phyloP scores from a whole-genome alignment of 1,140 invertebrate species.

The Vanessa tameamea region DNA sequence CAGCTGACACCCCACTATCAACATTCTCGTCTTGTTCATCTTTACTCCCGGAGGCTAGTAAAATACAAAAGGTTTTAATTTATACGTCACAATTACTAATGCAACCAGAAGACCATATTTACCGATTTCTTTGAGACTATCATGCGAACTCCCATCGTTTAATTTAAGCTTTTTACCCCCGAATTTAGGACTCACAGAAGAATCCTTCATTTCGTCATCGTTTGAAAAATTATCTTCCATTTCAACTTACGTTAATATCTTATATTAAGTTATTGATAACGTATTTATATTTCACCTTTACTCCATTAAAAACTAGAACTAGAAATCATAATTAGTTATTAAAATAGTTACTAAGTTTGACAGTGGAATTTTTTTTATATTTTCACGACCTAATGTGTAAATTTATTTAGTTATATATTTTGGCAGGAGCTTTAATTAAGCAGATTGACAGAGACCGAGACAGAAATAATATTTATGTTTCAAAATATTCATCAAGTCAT shows the following conservation, averaged over 20 bases:
- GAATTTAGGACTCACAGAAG: slow-evolving; percentile 59
- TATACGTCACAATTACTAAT: slow-evolving; percentile 48
- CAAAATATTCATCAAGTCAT: not conserved
- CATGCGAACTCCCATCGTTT: slow-evolving; percentile 74
- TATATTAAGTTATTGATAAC: slow-evolving; percentile 17
- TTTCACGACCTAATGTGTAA: slow-evolving; percentile 19
- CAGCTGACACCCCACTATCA: slow-evolving; percentile 75
- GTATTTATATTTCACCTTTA: slow-evolving; percentile 11
- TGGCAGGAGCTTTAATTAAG: slow-evolving; percentile 15
- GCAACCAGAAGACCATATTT: slow-evolving; percentile 32
- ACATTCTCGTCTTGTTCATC: slow-evolving; percentile 70
- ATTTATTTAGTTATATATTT: slow-evolving; percentile 28
- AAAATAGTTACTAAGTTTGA: slow-evolving; percentile 7
- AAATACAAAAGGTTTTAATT: slow-evolving; percentile 51
- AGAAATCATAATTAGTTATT: slow-evolving; percentile 23
- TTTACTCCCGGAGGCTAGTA: slow-evolving; percentile 55
- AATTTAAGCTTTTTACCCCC: slow-evolving; percentile 73
- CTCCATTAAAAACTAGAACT: slow-evolving; percentile 13
- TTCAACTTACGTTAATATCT: slow-evolving; percentile 48
- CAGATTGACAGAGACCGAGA: slow-evolving; percentile 5
- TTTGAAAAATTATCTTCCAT: slow-evolving; percentile 73
- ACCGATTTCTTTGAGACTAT: slow-evolving; percentile 67
- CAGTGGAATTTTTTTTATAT: slow-evolving; percentile 22
- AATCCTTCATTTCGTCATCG: slow-evolving; percentile 70
- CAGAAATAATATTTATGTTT: slow-evolving; percentile 12